These are phyloP conservation scores for Tryphoninae sp. DNA, from an alignment of 2,888 invertebrate species.

Conservation along the genomic window DNA sequence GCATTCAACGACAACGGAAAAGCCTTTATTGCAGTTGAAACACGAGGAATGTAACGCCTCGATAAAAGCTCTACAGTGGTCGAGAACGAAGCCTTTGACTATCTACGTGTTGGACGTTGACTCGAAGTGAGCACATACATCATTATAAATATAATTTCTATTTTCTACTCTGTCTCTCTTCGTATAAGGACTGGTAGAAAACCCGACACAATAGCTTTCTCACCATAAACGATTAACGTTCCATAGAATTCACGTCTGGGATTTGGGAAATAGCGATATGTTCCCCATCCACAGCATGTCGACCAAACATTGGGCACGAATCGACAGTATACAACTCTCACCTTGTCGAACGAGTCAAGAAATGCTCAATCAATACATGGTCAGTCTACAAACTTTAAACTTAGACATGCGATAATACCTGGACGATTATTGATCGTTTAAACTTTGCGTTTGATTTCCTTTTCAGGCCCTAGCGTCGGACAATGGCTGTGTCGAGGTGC, in stretches of 20 bases:
- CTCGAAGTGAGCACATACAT: conserved; percentile 74
- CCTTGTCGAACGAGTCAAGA: conserved; percentile 76
- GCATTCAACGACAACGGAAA: conserved; percentile 80
- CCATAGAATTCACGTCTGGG: conserved; percentile 83
- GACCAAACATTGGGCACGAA: conserved; percentile 77
- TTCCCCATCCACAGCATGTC: conserved; percentile 81
- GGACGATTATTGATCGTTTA: conserved; percentile 22
- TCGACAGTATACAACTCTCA: conserved; percentile 81
- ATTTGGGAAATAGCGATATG: conserved; percentile 82
- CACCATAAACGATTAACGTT: conserved; percentile 16
- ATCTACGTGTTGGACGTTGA: conserved; percentile 82
- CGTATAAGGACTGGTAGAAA: too few relatives aligned
- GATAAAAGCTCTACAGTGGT: conserved; percentile 83
- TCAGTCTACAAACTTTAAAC: conserved; percentile 70
- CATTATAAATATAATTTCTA: too few relatives aligned
- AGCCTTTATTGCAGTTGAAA: conserved; percentile 80
- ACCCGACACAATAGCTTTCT: too few relatives aligned
- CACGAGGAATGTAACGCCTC: conserved; percentile 73
- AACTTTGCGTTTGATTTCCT: conserved; percentile 43
- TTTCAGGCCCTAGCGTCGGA: conserved; percentile 82
- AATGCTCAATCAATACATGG: conserved; percentile 81
- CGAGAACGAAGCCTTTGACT: conserved; percentile 82
- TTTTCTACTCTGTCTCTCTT: too few relatives aligned
- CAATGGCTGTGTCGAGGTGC: conserved; percentile 80
- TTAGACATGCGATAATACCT: not conserved